Evolutionary conservation across 2,797 vertebrate species (phyloP).

Genomic region (Crocidura indochinensis): DNA sequence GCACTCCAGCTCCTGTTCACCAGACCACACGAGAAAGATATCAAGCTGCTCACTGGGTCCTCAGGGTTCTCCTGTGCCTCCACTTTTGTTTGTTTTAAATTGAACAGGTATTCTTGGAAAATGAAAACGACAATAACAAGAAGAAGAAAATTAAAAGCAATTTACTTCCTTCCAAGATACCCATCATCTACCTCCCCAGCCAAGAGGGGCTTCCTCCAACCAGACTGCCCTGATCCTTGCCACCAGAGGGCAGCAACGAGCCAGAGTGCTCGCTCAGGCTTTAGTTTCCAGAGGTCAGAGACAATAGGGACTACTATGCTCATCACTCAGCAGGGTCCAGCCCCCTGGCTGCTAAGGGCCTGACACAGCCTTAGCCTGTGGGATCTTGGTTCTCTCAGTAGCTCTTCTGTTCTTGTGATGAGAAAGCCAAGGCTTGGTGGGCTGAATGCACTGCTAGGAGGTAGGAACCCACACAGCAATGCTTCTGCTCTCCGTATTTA

Average conservation of each 20-base stretch:
- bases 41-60: neutral
- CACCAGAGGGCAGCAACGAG: constrained; percentile 60
- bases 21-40: neutral
- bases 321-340: neutral
- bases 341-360: neutral
- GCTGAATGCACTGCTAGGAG: neutral
- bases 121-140: neutral
- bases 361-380: neutral
- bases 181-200: neutral
- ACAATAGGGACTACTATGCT: neutral
- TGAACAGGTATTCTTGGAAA: constrained; percentile 19
- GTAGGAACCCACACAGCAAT: accelerated
- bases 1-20: neutral
- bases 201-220: neutral
- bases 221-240: accelerated
- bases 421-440: neutral
- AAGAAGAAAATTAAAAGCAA: constrained; percentile 22
- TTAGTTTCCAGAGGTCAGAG: neutral
- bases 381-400: neutral
- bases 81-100: constrained; percentile 10
- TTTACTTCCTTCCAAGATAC: constrained; percentile 20
- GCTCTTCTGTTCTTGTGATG: neutral
- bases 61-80: neutral
- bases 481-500: neutral
- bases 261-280: accelerated